Percentiles rank a stretch among this genome's conserved stretches.
Evolutionary conservation across 1,140 invertebrate genomes (phyloP).

Genomic region (Riptortus pedestris): DNA sequence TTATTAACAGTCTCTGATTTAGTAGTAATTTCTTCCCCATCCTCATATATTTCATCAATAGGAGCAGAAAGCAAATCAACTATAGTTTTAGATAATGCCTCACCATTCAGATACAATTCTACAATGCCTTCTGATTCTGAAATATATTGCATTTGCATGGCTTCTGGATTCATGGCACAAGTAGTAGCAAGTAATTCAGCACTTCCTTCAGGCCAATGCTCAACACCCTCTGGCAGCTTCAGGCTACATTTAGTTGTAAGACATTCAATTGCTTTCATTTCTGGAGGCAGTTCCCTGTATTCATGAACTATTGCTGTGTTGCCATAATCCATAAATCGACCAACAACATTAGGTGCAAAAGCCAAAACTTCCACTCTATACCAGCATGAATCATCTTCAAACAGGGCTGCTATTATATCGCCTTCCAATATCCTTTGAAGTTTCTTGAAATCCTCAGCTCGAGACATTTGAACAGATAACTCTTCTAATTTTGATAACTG

Average conservation of each 20-base stretch:
- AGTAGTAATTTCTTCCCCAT: no score
- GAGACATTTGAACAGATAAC: not conserved
- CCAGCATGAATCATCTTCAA: constrained; percentile 61
- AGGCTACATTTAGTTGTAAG: not conserved
- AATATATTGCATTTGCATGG: not conserved
- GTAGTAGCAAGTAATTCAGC: not conserved
- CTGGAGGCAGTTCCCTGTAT: constrained; percentile 45
- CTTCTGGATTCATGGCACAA: not conserved
- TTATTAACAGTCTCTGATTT: not conserved
- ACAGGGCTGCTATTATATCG: constrained; percentile 58
- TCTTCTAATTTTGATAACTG: not conserved
- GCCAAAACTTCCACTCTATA: constrained; percentile 43
- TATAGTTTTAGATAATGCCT: not conserved
- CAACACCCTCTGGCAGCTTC: not conserved
- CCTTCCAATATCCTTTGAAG: constrained; percentile 37
- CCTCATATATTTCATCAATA: no score
- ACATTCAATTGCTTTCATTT: not conserved
- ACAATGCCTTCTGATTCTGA: not conserved
- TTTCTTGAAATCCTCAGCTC: not conserved
- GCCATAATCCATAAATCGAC: constrained; percentile 74
- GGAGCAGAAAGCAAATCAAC: not conserved
- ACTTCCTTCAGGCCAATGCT: not conserved
- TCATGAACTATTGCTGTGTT: constrained; percentile 55
- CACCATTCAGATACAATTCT: not conserved
- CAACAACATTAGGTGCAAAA: constrained; percentile 37